Evolutionary conservation across 2,113 vertebrate species (phyloP), one percentile per base, ranked within the genome.

Genomic region (Dromas ardeola): DNA sequence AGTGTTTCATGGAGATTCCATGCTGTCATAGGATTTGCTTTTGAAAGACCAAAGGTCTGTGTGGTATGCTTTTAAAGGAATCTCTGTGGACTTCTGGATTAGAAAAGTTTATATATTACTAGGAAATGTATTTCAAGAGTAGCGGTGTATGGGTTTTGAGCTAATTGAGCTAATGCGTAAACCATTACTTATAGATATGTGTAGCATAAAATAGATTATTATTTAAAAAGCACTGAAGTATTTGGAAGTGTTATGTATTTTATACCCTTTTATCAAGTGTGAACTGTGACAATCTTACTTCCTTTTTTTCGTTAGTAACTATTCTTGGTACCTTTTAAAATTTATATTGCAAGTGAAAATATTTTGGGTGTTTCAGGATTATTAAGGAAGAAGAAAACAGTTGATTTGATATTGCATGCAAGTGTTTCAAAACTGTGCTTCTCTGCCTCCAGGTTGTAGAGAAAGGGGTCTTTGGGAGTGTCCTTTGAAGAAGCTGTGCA

Each of bases 401-500:
- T 43, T 81, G 42, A 40, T 71, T 62, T 27, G 18, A 38, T 66
- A 71, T 65, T 61, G 23, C 81, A 49, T 78, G 17, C 32, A 79
- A 19, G 12, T 66, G 20, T 63, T 94, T 93, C 78, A 96, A 53
- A 91, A 18, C 62, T 53, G 22, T 97, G 80, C 47, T 96, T 94
- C 83, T 98, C 38, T 97, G 77, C 29, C 59, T 65, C 8, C 95
- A 99, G 99, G 99, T 22, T 99, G 99, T 85, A 97, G 91, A 91
- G 99, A 99, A 97, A 98, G 99, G 34, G 98, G 98, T 85, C 98
- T 99, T 92, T 99, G 99, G 99, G 99, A 99, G 97, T 99, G 99
- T 96, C 99, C 99, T 1, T 92, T 97, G 67, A 99, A 98, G 85
- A 99, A 98, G 70, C 93, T 98, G 56, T 99, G 99, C 84, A 99